These are phyloP conservation scores for Chymomyza amoena DNA, from an alignment of 2,888 invertebrate species.

Conservation along the genomic window DNA sequence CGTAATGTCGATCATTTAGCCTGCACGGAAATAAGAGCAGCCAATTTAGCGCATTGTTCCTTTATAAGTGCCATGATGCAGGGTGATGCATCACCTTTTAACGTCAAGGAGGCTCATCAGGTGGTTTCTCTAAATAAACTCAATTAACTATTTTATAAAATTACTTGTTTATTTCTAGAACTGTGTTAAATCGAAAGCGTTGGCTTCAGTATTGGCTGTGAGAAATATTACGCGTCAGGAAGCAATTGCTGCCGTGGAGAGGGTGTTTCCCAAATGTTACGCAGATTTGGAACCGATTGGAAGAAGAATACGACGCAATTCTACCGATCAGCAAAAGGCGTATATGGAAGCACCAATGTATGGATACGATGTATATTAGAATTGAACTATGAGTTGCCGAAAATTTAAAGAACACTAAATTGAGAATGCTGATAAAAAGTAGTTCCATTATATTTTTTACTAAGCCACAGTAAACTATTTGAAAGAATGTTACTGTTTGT, in stretches of 20 bases:
- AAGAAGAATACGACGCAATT: constrained; percentile 86
- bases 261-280: constrained; percentile 94
- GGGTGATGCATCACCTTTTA: constrained; percentile 84
- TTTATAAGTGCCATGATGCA: constrained; percentile 89
- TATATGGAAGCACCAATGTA: constrained; percentile 88
- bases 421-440: too few relatives aligned
- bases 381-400: neutral
- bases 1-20: constrained; percentile 94
- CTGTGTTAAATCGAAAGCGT: constrained; percentile 94
- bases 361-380: constrained; percentile 84
- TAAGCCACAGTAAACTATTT: neutral
- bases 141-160: neutral
- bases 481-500: neutral
- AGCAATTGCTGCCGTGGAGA: constrained; percentile 88
- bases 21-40: constrained; percentile 96
- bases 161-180: constrained; percentile 80
- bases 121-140: constrained; percentile 77
- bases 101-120: constrained; percentile 88
- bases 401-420: neutral
- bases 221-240: constrained; percentile 85
- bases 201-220: constrained; percentile 90
- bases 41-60: constrained; percentile 95
- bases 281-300: constrained; percentile 95
- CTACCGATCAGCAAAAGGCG: constrained; percentile 87
- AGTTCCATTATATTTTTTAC: neutral